Percentiles rank a stretch among this genome's conserved stretches.
phyloP scores from a whole-genome alignment of 92 coral and sea anemone genomes.

The Meandrina meandrites region DNA sequence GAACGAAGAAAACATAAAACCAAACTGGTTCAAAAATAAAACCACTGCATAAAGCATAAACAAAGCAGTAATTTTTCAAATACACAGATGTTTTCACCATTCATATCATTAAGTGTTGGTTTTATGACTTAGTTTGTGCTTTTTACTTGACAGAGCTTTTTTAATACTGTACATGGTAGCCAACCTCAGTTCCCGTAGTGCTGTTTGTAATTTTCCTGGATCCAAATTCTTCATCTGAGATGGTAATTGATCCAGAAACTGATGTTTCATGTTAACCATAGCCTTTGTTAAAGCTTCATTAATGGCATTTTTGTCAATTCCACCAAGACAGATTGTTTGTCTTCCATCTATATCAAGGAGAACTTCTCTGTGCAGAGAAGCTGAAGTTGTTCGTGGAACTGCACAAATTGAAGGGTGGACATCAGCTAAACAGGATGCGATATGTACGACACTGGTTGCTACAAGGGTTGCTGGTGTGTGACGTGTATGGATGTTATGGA shows the following conservation, averaged over 20 bases:
- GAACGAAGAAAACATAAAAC: no score
- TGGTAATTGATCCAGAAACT: conserved; percentile 3
- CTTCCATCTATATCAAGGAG: not conserved
- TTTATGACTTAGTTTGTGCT: no score
- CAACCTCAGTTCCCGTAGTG: conserved; percentile 17
- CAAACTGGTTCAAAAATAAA: no score
- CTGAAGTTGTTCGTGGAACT: not conserved
- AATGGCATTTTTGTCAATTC: not conserved
- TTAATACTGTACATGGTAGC: no score
- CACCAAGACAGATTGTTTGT: conserved; percentile 29
- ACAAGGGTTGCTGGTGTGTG: conserved; percentile 1
- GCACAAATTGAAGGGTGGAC: conserved; percentile 6
- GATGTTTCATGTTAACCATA: not conserved
- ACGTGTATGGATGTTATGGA: not conserved
- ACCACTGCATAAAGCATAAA: no score
- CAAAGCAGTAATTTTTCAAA: no score
- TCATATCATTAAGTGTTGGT: no score
- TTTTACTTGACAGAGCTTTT: no score
- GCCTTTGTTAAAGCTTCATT: not conserved
- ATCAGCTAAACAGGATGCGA: conserved; percentile 19
- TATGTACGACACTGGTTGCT: not conserved
- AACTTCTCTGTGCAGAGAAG: not conserved
- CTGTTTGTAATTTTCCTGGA: conserved; percentile 16
- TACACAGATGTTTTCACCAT: no score
- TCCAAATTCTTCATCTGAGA: not conserved